These are phyloP conservation scores for Neelides sp. DNA, from an alignment of 1,140 invertebrate genomes.

Conservation along the genomic window DNA sequence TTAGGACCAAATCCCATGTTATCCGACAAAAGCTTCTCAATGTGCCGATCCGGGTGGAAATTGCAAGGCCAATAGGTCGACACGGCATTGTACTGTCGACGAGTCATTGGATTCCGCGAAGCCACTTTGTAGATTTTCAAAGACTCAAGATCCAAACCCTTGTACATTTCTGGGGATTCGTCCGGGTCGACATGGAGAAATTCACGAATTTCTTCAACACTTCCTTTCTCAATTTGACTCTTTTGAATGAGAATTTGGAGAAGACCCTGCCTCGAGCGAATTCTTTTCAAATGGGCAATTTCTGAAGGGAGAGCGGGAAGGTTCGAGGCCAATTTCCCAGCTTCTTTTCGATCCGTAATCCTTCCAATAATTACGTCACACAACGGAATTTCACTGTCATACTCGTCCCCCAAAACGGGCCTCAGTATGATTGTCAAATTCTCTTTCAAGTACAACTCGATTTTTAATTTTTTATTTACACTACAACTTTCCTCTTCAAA, in stretches of 20 bases:
- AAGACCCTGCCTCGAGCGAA: slow-evolving; percentile 38
- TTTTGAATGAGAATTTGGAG: slow-evolving; percentile 46
- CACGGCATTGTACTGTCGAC: slow-evolving; percentile 51
- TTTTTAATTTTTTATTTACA: no score
- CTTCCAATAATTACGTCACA: slow-evolving; percentile 46
- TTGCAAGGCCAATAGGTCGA: slow-evolving; percentile 64
- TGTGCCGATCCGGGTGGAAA: slow-evolving; percentile 60
- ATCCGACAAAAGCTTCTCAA: slow-evolving; percentile 44
- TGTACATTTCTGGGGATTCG: slow-evolving; percentile 13
- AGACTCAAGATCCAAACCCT: slow-evolving; percentile 39
- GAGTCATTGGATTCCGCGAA: slow-evolving; percentile 45
- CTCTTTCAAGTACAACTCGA: no score
- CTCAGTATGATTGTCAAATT: slow-evolving; percentile 31
- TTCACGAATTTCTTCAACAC: slow-evolving; percentile 13
- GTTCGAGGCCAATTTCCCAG: slow-evolving; percentile 47
- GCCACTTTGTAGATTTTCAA: slow-evolving; percentile 49
- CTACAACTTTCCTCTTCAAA: no score
- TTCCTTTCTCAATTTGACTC: slow-evolving; percentile 7
- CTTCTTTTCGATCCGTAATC: slow-evolving; percentile 47
- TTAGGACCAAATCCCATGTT: slow-evolving; percentile 45
- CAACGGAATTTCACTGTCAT: slow-evolving; percentile 40
- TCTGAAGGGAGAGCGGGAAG: slow-evolving; percentile 42
- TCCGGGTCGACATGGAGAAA: slow-evolving; percentile 28
- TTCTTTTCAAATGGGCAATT: slow-evolving; percentile 60
- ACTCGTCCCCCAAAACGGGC: slow-evolving; percentile 43